A percentile compares a stretch with the other conserved stretches of the same genome.
phyloP scores from a whole-genome alignment of 2,888 invertebrate species.

The Eupithecia pulchellata region DNA sequence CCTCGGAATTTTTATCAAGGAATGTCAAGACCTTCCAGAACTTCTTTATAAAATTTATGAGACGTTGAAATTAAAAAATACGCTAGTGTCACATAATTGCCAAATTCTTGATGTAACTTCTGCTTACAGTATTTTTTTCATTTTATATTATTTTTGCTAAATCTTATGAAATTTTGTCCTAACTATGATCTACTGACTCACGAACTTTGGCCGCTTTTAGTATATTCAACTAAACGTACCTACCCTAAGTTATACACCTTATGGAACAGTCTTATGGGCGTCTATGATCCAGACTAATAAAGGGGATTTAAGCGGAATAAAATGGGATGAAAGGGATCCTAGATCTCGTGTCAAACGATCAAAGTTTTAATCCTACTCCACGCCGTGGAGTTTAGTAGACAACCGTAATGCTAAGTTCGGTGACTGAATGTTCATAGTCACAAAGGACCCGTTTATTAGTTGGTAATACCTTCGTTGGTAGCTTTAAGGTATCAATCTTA shows the following conservation, averaged over 20 bases:
- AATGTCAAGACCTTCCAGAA: background rate
- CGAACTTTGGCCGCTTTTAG: background rate
- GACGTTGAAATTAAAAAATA: background rate
- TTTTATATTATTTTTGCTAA: background rate
- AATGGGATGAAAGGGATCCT: slow-evolving; percentile 25
- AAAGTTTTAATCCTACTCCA: slow-evolving; percentile 32
- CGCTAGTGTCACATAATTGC: background rate
- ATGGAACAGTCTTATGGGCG: slow-evolving; percentile 11
- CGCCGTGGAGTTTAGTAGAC: slow-evolving; percentile 7
- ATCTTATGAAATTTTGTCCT: background rate
- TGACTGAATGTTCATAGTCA: slow-evolving; percentile 14
- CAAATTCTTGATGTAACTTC: background rate
- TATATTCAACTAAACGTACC: background rate
- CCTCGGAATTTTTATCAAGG: slow-evolving; percentile 15
- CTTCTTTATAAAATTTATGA: background rate
- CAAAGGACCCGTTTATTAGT: slow-evolving; percentile 20
- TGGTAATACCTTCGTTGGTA: background rate
- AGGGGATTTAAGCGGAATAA: slow-evolving; percentile 26
- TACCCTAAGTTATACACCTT: background rate
- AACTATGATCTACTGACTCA: background rate
- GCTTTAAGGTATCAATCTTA: background rate
- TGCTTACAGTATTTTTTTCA: background rate
- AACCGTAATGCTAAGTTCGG: slow-evolving; percentile 20
- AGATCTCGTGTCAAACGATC: slow-evolving; percentile 26
- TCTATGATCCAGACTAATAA: slow-evolving; percentile 28